Conservation (phyloP, 2,113 vertebrate genomes). For the Crotalus horridus region DNA sequence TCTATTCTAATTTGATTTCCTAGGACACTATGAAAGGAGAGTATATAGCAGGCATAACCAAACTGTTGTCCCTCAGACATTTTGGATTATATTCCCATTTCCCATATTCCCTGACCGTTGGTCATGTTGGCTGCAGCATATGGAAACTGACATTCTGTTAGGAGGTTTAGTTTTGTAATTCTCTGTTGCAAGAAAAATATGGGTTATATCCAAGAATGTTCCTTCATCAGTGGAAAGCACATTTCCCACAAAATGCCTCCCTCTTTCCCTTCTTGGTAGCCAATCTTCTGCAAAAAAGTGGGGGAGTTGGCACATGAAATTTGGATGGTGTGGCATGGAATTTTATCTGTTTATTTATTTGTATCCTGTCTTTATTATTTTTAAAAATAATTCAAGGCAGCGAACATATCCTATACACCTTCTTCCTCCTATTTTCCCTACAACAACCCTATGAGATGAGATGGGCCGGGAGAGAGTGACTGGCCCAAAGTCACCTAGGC, state of each 20-base stretch:
- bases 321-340: background rate
- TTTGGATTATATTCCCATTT: background rate
- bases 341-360: background rate
- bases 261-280: background rate
- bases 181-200: background rate
- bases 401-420: background rate
- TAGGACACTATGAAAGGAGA: background rate
- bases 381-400: background rate
- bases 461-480: background rate
- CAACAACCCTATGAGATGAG: background rate
- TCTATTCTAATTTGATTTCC: background rate
- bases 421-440: background rate
- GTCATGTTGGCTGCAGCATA: background rate
- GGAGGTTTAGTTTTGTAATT: background rate
- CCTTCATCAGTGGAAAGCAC: background rate
- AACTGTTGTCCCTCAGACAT: background rate
- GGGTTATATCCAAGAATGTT: background rate
- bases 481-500: background rate
- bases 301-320: background rate
- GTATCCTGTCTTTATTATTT: background rate
- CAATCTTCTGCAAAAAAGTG: background rate
- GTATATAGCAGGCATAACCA: background rate
- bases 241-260: background rate
- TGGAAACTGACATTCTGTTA: background rate
- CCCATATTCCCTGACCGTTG: background rate